Percentiles rank a stretch among this genome's conserved stretches.
Evolutionary conservation across 2,888 invertebrate species (phyloP).

Genomic region (Hetaerina titia): DNA sequence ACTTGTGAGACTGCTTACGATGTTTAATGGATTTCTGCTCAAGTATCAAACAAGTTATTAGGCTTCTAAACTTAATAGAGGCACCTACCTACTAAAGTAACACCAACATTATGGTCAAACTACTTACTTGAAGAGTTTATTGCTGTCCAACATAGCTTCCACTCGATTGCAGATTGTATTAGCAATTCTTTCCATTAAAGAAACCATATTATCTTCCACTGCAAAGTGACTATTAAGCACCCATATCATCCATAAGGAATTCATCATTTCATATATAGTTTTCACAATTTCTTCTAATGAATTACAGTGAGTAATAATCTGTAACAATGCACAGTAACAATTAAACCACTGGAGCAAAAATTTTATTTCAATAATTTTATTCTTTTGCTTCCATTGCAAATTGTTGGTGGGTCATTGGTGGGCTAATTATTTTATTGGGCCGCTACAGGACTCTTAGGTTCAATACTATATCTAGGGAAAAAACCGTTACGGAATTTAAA

Average conservation of each 20-base stretch:
- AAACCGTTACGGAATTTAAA: too few species aligned
- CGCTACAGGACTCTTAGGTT: too few species aligned
- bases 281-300: constrained; percentile 86
- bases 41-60: constrained; percentile 72
- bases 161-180: constrained; percentile 90
- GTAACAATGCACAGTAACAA: constrained; percentile 70
- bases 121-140: constrained; percentile 87
- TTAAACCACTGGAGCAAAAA: constrained; percentile 36
- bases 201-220: constrained; percentile 91
- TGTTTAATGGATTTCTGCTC: constrained; percentile 75
- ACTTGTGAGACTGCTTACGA: constrained; percentile 79
- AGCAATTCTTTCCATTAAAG: constrained; percentile 89
- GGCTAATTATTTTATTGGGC: too few species aligned
- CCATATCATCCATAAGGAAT: constrained; percentile 94
- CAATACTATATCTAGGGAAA: too few species aligned
- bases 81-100: too few species aligned
- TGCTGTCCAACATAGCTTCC: constrained; percentile 84
- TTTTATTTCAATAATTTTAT: too few species aligned
- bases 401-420: too few species aligned
- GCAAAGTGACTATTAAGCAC: constrained; percentile 92
- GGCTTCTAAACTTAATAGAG: too few species aligned
- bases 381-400: too few species aligned
- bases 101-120: neutral
- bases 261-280: constrained; percentile 88
- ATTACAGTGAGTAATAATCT: constrained; percentile 85